These are phyloP conservation scores for Listronotus oregonensis DNA, from an alignment of 1,140 invertebrate genomes.

Conservation along the genomic window DNA sequence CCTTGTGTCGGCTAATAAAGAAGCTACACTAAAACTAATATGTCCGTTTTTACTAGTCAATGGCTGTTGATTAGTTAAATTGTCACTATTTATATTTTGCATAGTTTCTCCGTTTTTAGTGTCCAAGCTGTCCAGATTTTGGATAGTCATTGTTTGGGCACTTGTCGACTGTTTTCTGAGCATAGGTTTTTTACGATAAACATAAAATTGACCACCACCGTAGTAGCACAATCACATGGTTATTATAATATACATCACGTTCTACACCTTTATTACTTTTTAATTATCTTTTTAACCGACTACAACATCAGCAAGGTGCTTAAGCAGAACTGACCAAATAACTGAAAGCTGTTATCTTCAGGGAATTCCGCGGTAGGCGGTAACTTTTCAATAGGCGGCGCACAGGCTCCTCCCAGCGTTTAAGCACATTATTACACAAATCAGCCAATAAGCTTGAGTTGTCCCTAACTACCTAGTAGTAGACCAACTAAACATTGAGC, in stretches of 20 bases:
- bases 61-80: conserved; percentile 53
- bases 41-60: conserved; percentile 55
- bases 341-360: conserved; percentile 30
- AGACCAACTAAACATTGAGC: conserved; percentile 16
- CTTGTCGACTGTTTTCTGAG: conserved; percentile 49
- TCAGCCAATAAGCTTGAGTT: conserved; percentile 43
- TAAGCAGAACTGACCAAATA: conserved; percentile 42
- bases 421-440: conserved; percentile 39
- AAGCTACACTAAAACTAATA: conserved; percentile 73
- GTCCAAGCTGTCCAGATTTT: conserved; percentile 50
- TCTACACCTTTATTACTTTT: neutral
- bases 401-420: conserved; percentile 24
- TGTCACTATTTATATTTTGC: conserved; percentile 58
- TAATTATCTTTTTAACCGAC: conserved; percentile 26
- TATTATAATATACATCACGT: neutral
- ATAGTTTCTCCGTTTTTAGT: conserved; percentile 50
- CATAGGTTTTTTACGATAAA: conserved; percentile 38
- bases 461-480: conserved; percentile 38
- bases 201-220: conserved; percentile 6
- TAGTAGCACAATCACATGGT: conserved; percentile 27
- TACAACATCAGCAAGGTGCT: conserved; percentile 36
- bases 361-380: conserved; percentile 31
- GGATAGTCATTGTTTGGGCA: conserved; percentile 56
- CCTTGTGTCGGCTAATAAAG: conserved; percentile 68
- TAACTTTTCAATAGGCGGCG: conserved; percentile 6